Evolutionary conservation across 2,113 vertebrate genomes (phyloP).

Genomic region (Aptenodytes patagonicus): DNA sequence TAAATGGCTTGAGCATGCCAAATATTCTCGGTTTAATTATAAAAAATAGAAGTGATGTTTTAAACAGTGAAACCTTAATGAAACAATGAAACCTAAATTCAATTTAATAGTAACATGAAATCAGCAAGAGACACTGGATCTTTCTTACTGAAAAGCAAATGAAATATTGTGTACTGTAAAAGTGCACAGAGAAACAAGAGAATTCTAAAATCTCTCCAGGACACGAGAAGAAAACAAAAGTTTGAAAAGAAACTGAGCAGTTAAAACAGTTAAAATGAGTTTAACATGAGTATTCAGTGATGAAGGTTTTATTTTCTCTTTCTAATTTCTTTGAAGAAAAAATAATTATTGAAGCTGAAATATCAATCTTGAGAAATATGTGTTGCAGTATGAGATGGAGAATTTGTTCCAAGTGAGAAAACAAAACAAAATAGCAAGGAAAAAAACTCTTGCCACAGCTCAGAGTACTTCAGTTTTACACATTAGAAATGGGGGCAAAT

Average conservation of each 20-base stretch:
- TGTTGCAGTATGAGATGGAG: background rate
- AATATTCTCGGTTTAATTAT: conserved; percentile 64
- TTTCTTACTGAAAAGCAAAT: background rate
- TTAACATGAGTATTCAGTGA: background rate
- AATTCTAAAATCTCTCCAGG: background rate
- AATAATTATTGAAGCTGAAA: background rate
- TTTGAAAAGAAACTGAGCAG: background rate
- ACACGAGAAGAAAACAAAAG: background rate
- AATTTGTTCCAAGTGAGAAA: background rate
- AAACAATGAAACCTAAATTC: background rate
- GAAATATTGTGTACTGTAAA: background rate
- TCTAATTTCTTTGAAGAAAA: background rate
- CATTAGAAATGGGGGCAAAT: background rate
- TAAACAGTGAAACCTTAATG: conserved; percentile 10
- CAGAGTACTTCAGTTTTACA: background rate
- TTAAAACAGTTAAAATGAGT: background rate
- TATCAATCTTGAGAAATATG: background rate
- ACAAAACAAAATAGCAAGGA: background rate
- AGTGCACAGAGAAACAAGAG: background rate
- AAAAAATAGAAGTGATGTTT: conserved; percentile 40
- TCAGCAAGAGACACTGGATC: background rate
- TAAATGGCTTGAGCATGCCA: conserved; percentile 46
- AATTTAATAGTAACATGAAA: conserved; percentile 36
- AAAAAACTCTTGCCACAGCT: background rate
- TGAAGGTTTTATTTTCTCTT: background rate